A percentile compares a stretch with the other conserved stretches of the same genome.
These are phyloP conservation scores for Bergia puertoricense DNA, from an alignment of 92 coral and sea anemone species.

Conservation along the genomic window DNA sequence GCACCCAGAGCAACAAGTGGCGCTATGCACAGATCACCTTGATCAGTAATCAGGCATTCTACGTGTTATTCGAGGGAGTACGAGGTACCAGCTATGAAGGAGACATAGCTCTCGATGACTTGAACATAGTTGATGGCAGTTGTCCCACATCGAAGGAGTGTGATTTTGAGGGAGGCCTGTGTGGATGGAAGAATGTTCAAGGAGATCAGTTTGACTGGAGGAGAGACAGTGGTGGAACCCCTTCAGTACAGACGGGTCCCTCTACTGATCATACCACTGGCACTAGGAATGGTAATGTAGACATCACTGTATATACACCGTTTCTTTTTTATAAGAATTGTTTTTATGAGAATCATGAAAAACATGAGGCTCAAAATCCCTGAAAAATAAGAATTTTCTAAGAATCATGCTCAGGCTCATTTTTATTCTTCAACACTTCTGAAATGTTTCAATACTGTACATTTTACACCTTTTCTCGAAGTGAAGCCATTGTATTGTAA, in stretches of 20 bases:
- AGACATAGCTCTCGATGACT: slow-evolving; percentile 93
- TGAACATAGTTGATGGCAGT: slow-evolving; percentile 80
- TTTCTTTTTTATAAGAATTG: no score
- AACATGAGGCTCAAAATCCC: no score
- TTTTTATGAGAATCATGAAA: no score
- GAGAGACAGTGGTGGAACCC: slow-evolving; percentile 87
- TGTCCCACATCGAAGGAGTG: slow-evolving; percentile 82
- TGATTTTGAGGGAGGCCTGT: slow-evolving; percentile 85
- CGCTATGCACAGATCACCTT: slow-evolving; percentile 84
- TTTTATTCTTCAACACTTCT: no score
- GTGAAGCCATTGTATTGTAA: no score
- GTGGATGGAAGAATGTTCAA: slow-evolving; percentile 72
- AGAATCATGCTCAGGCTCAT: no score
- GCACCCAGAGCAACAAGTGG: slow-evolving; percentile 97
- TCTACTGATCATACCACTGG: slow-evolving; percentile 91
- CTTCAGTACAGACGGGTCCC: slow-evolving; percentile 86
- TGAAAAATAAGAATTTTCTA: no score
- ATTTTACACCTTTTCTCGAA: no score
- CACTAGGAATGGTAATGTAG: slow-evolving; percentile 77
- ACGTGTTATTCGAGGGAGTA: slow-evolving; percentile 81
- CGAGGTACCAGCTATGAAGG: slow-evolving; percentile 84
- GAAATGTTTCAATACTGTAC: no score
- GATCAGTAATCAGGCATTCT: slow-evolving; percentile 80
- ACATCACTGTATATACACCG: neutral
- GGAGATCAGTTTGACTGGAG: slow-evolving; percentile 96